These are phyloP conservation scores for Malacoctenus gilli DNA, from an alignment of 2,797 vertebrate species.

Conservation along the genomic window DNA sequence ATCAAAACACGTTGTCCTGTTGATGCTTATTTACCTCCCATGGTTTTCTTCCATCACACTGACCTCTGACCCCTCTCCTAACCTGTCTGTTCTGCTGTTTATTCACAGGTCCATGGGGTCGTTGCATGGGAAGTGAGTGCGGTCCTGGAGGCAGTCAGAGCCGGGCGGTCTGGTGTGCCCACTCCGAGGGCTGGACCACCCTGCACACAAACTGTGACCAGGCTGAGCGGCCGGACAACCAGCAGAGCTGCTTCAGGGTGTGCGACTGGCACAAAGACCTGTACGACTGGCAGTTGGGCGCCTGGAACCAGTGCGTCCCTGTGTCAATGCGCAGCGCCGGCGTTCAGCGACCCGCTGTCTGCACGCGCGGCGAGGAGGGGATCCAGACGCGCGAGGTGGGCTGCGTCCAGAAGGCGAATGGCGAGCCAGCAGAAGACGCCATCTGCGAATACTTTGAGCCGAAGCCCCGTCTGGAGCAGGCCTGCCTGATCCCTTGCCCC, in stretches of 20 bases:
- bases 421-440: conserved; percentile 83
- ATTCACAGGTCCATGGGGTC: conserved; percentile 91
- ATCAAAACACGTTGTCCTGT: no score
- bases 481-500: conserved; percentile 93
- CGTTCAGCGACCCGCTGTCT: conserved; percentile 77
- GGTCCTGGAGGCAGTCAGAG: conserved; percentile 95
- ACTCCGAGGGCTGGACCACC: conserved; percentile 95
- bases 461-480: conserved; percentile 93
- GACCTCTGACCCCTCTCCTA: no score
- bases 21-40: no score
- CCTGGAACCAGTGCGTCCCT: conserved; percentile 91
- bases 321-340: conserved; percentile 82
- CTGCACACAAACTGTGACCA: conserved; percentile 91
- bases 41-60: no score
- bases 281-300: conserved; percentile 93
- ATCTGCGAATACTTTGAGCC: conserved; percentile 98
- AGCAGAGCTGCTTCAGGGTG: conserved; percentile 93
- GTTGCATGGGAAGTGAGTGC: conserved; percentile 96
- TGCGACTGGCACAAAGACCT: conserved; percentile 97
- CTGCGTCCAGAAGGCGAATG: conserved; percentile 89
- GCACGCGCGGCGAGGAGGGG: conserved; percentile 90
- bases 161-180: conserved; percentile 94
- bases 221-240: conserved; percentile 86
- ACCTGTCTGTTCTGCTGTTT: no score
- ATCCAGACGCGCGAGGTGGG: conserved; percentile 91